Conservation (phyloP, 23 tunicate genomes). For the Styela plicata region DNA sequence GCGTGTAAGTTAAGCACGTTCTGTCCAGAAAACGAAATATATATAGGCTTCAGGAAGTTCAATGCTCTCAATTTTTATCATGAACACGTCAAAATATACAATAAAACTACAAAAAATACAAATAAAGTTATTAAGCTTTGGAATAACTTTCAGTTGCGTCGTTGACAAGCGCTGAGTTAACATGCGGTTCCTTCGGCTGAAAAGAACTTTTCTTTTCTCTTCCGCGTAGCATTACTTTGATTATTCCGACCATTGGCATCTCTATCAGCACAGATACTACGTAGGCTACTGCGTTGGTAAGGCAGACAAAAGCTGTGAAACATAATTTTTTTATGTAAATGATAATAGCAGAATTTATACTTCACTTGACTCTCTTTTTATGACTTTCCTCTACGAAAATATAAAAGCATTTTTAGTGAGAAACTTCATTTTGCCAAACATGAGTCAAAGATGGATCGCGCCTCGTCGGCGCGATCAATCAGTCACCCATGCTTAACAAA, state of each 20-base stretch:
- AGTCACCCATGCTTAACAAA: too few species aligned
- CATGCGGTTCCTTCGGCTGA: background rate
- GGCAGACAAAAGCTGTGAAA: background rate
- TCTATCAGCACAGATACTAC: conserved; percentile 19
- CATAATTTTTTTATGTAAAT: background rate
- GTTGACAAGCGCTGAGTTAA: background rate
- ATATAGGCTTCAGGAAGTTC: too few species aligned
- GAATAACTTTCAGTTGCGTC: background rate
- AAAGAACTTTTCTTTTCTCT: too few species aligned
- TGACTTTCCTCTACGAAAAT: background rate
- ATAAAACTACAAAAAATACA: background rate
- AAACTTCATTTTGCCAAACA: too few species aligned
- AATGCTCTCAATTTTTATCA: too few species aligned
- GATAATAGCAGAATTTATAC: background rate
- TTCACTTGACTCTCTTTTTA: background rate
- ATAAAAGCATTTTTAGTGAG: too few species aligned
- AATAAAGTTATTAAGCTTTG: background rate
- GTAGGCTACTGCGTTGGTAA: conserved; percentile 17
- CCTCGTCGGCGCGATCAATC: too few species aligned
- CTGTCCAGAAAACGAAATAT: too few species aligned
- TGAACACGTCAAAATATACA: too few species aligned
- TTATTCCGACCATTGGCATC: conserved; percentile 13
- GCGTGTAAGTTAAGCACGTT: too few species aligned
- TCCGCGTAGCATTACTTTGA: conserved; percentile 1
- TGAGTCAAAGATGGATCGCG: too few species aligned